Base-by-base conservation (phyloP, 2,888 invertebrate species). In the Xestia rhomboidea region DNA sequence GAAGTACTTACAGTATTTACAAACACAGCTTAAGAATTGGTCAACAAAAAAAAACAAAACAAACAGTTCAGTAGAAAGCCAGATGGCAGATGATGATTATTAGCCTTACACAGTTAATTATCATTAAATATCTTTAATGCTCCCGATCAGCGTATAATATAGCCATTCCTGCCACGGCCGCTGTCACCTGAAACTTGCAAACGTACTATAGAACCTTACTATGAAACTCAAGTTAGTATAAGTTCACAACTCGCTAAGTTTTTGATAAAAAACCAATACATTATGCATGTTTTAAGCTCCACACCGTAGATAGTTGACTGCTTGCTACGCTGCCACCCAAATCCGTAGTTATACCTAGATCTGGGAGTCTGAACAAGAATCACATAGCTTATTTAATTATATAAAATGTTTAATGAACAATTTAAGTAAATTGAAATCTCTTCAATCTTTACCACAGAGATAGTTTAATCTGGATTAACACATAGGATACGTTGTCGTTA, bases 31-130 rank as follows among this genome's bases (percentile, higher is more conserved):
- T 13, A 11, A 41, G 5, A 71, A 30, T 69, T 78, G 21, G 24
- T 38, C n/a, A 66, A 54, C 44, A 76, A 41, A 70, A 41, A 70
- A 51, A 64, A 10, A n/a, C 38, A 21, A 76, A 60, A 73, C 27
- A 74, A 76, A 63, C n/a, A 27, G 13, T 8, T 76, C 18, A 38
- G 18, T n/a, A 13, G 8, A 54, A 41, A 41, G 11, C 41, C 41
- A 41, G 10, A 41, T 11, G 2, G 57, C 13, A 54, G 3, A 51
- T 54, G n/a, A 54, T 41, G 13, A 41, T 41, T 41, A 41, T 34
- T n/a, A n/a, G n/a, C n/a, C n/a, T n/a, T n/a, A n/a, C 46, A 49
- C 2, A 49, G 6, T 7, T 46, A 46, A 46, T 46, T 46, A 21
- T 49, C 49, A 10, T 51, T 24, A 10, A 24, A 11, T 54, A n/a